Evolutionary conservation across 2,888 invertebrate genomes (phyloP), one percentile per base, ranked within the genome.

Genomic region (Mycalesis mineus): DNA sequence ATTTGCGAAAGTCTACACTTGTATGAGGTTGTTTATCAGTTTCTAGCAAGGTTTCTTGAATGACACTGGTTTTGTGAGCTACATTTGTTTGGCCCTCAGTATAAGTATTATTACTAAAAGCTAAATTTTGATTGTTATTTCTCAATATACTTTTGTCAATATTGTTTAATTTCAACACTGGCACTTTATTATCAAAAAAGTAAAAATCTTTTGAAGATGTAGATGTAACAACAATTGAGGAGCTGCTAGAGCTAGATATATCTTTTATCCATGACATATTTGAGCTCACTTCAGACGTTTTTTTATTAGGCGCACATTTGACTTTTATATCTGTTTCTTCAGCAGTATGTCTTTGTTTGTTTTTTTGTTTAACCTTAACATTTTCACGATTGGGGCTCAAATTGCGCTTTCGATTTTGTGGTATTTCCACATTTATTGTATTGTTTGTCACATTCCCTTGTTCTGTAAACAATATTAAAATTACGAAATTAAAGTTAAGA

Each of bases 241-340:
- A 74, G 0, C 76, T 72, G 36, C 80, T 81, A 0, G 84, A 81
- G 37, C 74, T 77, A 0, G 85, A 84, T 56, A 88, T 82, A 45
- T 86, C 81, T 64, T 72, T 81, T 1, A 80, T 82, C 86, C 87
- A 88, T 0, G 85, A 85, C 0, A 76, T 65, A 22, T 74, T 72
- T 0, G 84, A 80, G n/a, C 31, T 36, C 1, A 39, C 49, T 0
- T 9, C 0, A 0, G 81, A 80, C 7, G 65, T 65, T 39, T 71
- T 7, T 49, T 28, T 15, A 33, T 9, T 33, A 31, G 14, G 31
- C 9, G 28, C 8, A 8, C 14, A 28, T 8, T 28, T 31, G n/a
- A 31, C 31, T 8, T 29, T 47, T 0, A 11, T 40, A 2, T 14
- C 1, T 22, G 7, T 37, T 22, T 13, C 22, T 13, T 49, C 13